Evolutionary conservation across 2,888 invertebrate species (phyloP), one percentile per base, ranked within the genome.

Genomic region (Apamea crenata): DNA sequence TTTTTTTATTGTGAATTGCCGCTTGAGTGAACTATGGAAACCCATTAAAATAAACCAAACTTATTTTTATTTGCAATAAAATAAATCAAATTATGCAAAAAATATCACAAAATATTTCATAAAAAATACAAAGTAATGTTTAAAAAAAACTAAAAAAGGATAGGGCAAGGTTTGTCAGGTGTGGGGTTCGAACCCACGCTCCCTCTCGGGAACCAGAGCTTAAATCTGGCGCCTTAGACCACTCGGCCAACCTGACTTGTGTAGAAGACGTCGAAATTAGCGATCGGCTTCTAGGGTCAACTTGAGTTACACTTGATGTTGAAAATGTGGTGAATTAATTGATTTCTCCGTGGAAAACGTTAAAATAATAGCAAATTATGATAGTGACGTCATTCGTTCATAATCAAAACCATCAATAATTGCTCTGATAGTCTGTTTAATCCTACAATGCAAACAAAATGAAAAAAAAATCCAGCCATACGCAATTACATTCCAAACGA

Each of bases 171-270:
- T 14, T 87, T 97, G 97, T 98, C 97, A 98, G 97, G 97, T 98
- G 98, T 98, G 98, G 98, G 98, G 98, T 98, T 98, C 98, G 98
- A 98, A 98, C 98, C 98, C 98, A 98, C 98, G 98, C 98, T 98
- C 98, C 98, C 98, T 97, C 96, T 97, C 97, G 98, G 97, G 98
- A 98, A 98, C 98, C 98, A 98, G 98, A 98, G 97, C 98, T 98
- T 98, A 98, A 98, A 97, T 98, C 98, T 98, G 98, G 98, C 98
- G 98, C 98, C 98, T 98, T 98, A 98, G 98, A 98, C 98, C 98
- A 98, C 98, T 98, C 98, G 98, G 98, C 98, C 98, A 98, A 98
- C 97, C 98, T 98, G 98, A 98, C 98, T 90, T 84, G 40, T 0
- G 0, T 0, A 0, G 0, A 1, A 0, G 0, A 0, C 0, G 1